Percentiles rank a stretch among this genome's conserved stretches.
Evolutionary conservation across 1,140 invertebrate genomes (phyloP).

Genomic region (Drosophila willistoni): DNA sequence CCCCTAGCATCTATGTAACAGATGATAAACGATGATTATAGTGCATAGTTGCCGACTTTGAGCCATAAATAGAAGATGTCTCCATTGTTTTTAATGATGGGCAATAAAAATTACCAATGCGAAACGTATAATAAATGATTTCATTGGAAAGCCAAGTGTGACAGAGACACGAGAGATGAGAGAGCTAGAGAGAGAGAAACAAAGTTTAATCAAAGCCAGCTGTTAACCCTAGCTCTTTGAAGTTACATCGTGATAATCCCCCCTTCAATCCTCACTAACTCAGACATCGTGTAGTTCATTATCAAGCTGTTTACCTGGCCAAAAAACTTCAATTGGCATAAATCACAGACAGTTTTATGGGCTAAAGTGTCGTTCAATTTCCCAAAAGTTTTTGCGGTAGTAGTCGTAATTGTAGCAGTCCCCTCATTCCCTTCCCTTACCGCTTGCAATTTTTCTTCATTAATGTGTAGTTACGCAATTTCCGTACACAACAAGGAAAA

Average conservation of each 20-base stretch:
- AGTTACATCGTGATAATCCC: conserved; percentile 31
- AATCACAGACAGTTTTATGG: conserved; percentile 73
- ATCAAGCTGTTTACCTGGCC: conserved; percentile 71
- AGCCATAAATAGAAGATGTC: conserved; percentile 65
- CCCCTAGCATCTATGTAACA: conserved; percentile 18
- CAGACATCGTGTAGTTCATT: conserved; percentile 56
- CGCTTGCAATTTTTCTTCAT: conserved; percentile 73
- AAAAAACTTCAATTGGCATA: conserved; percentile 68
- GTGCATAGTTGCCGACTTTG: conserved; percentile 33
- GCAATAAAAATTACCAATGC: conserved; percentile 58
- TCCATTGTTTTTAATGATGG: conserved; percentile 72
- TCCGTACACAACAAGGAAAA: conserved; percentile 47
- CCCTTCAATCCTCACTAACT: conserved; percentile 27
- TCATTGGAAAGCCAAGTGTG: conserved; percentile 45
- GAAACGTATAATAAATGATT: conserved; percentile 13
- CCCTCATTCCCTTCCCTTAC: neutral
- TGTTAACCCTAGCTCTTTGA: conserved; percentile 27
- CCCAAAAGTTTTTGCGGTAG: conserved; percentile 49
- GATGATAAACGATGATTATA: conserved; percentile 79
- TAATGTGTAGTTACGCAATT: conserved; percentile 79
- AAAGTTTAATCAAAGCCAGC: conserved; percentile 58
- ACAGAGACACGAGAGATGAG: neutral
- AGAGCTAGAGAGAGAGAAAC: neutral
- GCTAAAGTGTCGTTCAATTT: conserved; percentile 77
- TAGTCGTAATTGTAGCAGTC: conserved; percentile 17